Conservation (phyloP, 2,113 vertebrate species). For the Tragulus kanchil region DNA sequence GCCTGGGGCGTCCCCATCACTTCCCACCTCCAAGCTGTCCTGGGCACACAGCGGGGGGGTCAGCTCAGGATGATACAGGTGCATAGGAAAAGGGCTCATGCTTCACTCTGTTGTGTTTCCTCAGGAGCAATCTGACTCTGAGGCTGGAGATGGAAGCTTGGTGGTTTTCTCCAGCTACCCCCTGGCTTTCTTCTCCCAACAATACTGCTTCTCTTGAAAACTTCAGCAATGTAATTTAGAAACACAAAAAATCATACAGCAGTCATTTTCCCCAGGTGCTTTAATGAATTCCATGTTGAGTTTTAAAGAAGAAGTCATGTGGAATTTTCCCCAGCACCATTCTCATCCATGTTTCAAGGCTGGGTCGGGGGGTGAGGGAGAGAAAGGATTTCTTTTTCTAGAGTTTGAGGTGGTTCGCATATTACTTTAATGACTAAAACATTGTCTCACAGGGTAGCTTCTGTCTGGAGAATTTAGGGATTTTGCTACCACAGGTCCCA, state of each 20-base stretch:
- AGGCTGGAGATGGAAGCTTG: neutral
- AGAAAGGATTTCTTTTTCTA: neutral
- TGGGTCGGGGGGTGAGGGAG: neutral
- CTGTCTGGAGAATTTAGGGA: neutral
- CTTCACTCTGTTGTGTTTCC: neutral
- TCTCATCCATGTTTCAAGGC: slow-evolving; percentile 14
- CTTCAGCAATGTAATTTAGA: neutral
- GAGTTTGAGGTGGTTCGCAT: neutral
- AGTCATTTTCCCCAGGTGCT: neutral
- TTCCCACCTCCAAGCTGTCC: neutral
- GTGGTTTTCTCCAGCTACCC: neutral
- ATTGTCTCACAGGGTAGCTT: neutral
- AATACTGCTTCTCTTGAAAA: neutral
- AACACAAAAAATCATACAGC: slow-evolving; percentile 4
- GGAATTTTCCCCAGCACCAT: neutral
- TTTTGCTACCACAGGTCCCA: neutral
- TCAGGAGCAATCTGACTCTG: neutral
- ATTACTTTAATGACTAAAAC: slow-evolving; percentile 18
- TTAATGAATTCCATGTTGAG: slow-evolving; percentile 9
- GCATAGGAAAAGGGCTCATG: fast-evolving
- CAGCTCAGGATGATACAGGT: neutral
- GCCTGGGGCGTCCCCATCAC: neutral
- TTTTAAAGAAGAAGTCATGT: slow-evolving; percentile 18
- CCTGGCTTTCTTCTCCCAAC: neutral
- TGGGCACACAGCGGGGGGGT: fast-evolving